Evolutionary conservation across 2,888 invertebrate genomes (phyloP), one percentile per base, ranked within the genome.

Genomic region (Melanophora roralis): DNA sequence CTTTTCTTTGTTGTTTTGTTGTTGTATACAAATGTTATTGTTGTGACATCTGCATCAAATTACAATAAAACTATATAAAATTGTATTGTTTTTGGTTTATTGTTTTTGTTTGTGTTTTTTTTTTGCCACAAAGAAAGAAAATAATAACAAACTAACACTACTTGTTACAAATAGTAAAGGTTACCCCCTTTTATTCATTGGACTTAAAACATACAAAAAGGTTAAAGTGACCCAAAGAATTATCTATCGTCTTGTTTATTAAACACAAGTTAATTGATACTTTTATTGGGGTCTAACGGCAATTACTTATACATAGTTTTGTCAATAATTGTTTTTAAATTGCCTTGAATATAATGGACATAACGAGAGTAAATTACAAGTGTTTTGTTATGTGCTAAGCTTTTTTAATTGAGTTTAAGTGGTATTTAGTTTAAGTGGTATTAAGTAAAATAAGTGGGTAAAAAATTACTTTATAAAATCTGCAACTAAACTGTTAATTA

Each of bases 31-130:
- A 45, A 43, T 14, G 16, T 53, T 53, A 62, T 23, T 43, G 55
- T 55, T 72, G 72, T 64, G 72, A 72, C 72, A 72, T 64, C 62
- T 72, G 72, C 62, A 72, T 62, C 55, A 64, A 64, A 72, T 53
- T 32, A 60, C 32, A 60, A 71, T 51, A 71, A 71, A 59, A n/a
- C 12, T n/a, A n/a, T 8, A 57, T 8, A 36, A 36, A 36, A 19
- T 38, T 12, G 12, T 34, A 21, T 21, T 38, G 8, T 36, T 38
- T 36, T 49, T 11, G 12, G 21, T 23, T n/a, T n/a, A n/a, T n/a
- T n/a, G n/a, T n/a, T n/a, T n/a, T n/a, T n/a, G n/a, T n/a, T n/a
- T n/a, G 36, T 36, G 11, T 5, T 4, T 47, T 47, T 21, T 23
- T 57, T 27, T 0, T 16, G 53, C 34, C 34, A 53, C 16, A 53